Base-by-base conservation (phyloP, 1,140 invertebrate species). In the Steinernema feltiae region DNA sequence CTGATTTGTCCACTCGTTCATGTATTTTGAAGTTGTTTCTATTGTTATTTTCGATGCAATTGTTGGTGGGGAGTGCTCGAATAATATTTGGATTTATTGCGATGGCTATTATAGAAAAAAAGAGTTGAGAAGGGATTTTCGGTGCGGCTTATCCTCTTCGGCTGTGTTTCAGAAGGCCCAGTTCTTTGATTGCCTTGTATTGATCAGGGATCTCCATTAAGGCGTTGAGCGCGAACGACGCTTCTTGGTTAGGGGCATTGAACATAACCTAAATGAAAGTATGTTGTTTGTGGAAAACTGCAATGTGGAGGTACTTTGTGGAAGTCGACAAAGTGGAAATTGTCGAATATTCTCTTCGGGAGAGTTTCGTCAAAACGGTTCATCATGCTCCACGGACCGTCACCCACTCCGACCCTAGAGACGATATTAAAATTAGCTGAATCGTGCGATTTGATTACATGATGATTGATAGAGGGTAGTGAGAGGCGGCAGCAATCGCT, bases 301-400 rank as follows among this genome's bases (percentile, higher is more conserved):
- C 1, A 77, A 76, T 7, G 17, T 18, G 32, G 12, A 21, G 15
- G 29, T 32, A 85, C 84, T 76, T 85, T 85, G 76, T 89, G 88
- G 81, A 88, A 90, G 75, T 89, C 87, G 41, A 90, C 89, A 82
- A 90, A 85, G 88, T 89, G 89, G 82, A 90, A 89, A 78, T 90
- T 90, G 80, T 90, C 89, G 82, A 90, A 90, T 41, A 86, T 79
- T 76, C 89, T 76, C 72, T 88, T 87, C 0, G 89, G 88, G 46
- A 90, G 81, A 30, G 83, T 82, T 78, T 90, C 87, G 78, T 90
- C 89, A 81, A 89, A 90, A 63, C 88, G 72, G n/a, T 74, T 87
- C 88, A 90, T 89, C 48, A 86, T 86, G 48, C 88, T 86, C 89
- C 89, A 90, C 0, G 89, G 89, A 29, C 89, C 89, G 81, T 90